A percentile compares a stretch with the other conserved stretches of the same genome.
phyloP scores from a whole-genome alignment of 1,140 invertebrate species.

The Rhopalosiphum padi region DNA sequence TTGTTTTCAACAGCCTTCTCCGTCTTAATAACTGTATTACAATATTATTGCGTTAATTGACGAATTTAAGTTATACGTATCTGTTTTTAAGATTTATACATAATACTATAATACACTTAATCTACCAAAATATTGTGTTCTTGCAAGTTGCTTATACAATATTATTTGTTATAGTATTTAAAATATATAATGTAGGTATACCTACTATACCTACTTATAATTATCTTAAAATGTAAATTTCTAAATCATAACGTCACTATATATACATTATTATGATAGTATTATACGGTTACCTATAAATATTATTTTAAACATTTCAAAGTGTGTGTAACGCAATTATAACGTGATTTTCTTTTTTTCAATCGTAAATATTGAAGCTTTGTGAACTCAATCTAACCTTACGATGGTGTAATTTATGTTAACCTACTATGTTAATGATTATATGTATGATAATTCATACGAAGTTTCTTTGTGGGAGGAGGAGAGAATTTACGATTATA shows the following conservation, averaged over 20 bases:
- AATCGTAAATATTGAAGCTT: background rate
- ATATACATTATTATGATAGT: background rate
- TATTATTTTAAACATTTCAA: background rate
- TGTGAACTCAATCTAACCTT: background rate
- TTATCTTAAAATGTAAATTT: background rate
- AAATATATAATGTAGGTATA: background rate
- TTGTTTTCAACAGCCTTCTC: background rate
- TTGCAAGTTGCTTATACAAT: background rate
- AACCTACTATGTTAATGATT: background rate
- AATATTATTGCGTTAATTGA: background rate
- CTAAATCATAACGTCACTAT: background rate
- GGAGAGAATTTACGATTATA: background rate
- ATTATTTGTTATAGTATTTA: background rate
- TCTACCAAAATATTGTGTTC: background rate
- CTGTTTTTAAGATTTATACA: no score
- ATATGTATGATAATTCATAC: background rate
- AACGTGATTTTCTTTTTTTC: background rate
- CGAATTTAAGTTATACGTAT: background rate
- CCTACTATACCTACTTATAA: background rate
- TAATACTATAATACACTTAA: background rate
- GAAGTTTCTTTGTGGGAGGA: background rate
- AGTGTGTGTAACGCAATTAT: background rate
- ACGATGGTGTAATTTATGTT: background rate
- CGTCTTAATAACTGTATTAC: background rate
- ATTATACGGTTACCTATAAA: background rate